phyloP scores from a whole-genome alignment of 2,113 vertebrate species.

The Cebidichthys violaceus region DNA sequence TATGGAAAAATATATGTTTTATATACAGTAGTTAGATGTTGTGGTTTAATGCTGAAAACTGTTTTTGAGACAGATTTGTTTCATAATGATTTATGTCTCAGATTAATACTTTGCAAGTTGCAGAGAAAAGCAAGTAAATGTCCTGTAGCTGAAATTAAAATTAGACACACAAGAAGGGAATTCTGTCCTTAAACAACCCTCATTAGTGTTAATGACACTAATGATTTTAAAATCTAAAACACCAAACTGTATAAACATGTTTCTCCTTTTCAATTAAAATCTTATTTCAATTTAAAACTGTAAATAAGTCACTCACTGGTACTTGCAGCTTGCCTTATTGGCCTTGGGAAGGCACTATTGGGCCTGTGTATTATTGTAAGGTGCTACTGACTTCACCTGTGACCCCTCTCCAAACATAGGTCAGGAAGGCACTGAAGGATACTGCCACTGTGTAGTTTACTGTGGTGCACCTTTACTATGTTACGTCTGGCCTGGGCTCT shows the following conservation, averaged over 20 bases:
- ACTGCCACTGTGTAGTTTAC: slow-evolving; percentile 40
- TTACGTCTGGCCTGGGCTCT: slow-evolving; percentile 38
- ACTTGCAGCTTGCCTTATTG: slow-evolving; percentile 28
- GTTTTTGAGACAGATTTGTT: not conserved
- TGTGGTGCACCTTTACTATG: slow-evolving; percentile 32
- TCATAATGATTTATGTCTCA: not conserved
- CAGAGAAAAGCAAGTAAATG: not conserved
- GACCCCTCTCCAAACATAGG: slow-evolving; percentile 50
- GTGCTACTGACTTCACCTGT: slow-evolving; percentile 53
- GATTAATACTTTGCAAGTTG: not conserved
- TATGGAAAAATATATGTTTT: not conserved
- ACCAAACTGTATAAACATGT: not conserved
- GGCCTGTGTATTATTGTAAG: slow-evolving; percentile 48
- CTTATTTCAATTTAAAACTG: not conserved
- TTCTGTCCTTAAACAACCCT: not conserved
- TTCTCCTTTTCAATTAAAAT: not conserved
- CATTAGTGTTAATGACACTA: not conserved
- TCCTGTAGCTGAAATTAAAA: slow-evolving; percentile 1
- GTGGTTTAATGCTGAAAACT: not conserved
- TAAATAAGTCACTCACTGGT: not conserved
- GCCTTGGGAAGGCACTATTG: slow-evolving; percentile 23
- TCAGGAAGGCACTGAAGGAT: slow-evolving; percentile 38
- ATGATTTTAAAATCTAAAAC: not conserved
- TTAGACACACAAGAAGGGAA: not conserved
- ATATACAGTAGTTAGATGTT: not conserved